Conservation (phyloP, 2,888 invertebrate species). For the Clivina fossor region DNA sequence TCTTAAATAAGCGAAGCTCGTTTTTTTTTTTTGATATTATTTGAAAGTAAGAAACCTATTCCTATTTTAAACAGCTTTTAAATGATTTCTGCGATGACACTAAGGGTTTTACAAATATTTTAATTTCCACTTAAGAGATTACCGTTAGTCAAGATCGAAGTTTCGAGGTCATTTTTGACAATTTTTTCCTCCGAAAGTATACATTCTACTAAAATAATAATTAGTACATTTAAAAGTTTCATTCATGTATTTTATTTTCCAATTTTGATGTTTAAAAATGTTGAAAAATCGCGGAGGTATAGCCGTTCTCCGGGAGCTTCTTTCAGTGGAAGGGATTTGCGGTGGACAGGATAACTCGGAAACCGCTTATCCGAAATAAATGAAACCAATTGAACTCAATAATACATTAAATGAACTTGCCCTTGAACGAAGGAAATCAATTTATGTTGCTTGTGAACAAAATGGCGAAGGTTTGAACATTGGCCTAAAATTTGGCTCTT, state of each 20-base stretch:
- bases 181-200: background rate
- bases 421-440: constrained; percentile 1
- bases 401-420: constrained; percentile 1
- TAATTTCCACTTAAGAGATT: no score
- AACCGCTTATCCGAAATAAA: constrained; percentile 1
- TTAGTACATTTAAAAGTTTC: background rate
- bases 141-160: no score
- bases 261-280: background rate
- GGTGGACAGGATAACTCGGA: constrained; percentile 1
- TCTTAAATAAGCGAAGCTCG: no score
- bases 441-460: no score
- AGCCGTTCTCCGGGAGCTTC: background rate
- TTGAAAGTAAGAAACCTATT: no score
- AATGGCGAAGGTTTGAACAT: no score
- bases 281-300: constrained; percentile 1
- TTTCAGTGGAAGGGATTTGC: background rate
- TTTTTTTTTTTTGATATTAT: no score
- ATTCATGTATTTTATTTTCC: no score
- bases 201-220: background rate
- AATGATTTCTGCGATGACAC: no score
- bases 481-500: no score
- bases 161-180: background rate
- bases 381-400: background rate
- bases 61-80: no score
- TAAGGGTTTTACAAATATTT: no score